A percentile compares a stretch with the other conserved stretches of the same genome.
These are phyloP conservation scores for Denticeps clupeoides DNA, from an alignment of 2,797 vertebrate genomes.

Conservation along the genomic window DNA sequence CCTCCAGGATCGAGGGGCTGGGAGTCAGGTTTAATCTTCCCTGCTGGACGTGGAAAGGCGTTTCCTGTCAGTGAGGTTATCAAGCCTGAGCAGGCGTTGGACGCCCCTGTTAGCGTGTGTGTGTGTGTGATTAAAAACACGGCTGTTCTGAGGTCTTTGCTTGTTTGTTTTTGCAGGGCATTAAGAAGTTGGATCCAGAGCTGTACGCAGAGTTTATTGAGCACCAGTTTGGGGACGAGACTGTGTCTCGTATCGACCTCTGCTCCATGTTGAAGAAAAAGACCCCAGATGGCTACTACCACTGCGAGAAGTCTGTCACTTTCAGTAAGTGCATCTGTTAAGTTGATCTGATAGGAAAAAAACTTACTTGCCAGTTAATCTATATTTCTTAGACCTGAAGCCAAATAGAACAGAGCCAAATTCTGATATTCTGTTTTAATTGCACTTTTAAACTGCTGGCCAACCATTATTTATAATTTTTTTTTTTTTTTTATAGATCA, in stretches of 20 bases:
- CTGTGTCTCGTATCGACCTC: slow-evolving; percentile 73
- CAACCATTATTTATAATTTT: no score
- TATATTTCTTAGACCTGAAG: no score
- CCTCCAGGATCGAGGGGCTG: no score
- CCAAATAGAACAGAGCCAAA: no score
- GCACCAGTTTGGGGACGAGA: slow-evolving; percentile 77
- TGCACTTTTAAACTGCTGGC: no score
- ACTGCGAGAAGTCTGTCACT: slow-evolving; percentile 62
- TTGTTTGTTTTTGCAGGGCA: no score
- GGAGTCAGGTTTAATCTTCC: not conserved
- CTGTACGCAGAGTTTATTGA: slow-evolving; percentile 67
- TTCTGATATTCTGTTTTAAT: no score
- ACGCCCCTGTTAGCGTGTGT: not conserved
- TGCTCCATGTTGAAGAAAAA: slow-evolving; percentile 96
- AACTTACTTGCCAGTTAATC: no score
- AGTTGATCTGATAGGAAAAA: not conserved
- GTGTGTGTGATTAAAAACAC: not conserved
- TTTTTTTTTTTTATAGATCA: not conserved
- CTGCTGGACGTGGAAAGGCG: slow-evolving; percentile 14
- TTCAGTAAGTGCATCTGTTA: slow-evolving; percentile 54
- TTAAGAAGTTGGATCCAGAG: slow-evolving; percentile 75
- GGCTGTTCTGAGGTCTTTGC: not conserved
- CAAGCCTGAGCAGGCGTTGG: slow-evolving; percentile 5
- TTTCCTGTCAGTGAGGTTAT: slow-evolving; percentile 19
- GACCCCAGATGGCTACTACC: slow-evolving; percentile 66